These are phyloP conservation scores for Onychomys torridus DNA, from an alignment of 2,797 vertebrate species.

Conservation along the genomic window DNA sequence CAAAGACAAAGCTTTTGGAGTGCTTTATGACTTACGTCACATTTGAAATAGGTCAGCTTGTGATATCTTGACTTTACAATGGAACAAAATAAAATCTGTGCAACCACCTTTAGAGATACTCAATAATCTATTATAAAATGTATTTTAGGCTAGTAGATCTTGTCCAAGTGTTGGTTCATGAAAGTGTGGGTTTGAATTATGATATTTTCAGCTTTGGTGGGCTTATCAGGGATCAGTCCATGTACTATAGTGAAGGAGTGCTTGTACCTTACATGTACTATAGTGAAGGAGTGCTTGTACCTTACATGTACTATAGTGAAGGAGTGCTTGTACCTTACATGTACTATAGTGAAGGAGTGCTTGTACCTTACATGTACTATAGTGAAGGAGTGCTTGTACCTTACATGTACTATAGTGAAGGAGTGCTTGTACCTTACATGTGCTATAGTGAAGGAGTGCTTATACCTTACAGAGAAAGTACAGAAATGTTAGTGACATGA, in stretches of 20 bases:
- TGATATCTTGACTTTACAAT: not conserved
- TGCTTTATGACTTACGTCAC: not conserved
- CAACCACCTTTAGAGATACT: not conserved
- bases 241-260: not conserved
- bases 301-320: not conserved
- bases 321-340: not conserved
- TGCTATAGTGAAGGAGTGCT: not conserved
- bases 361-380: not conserved
- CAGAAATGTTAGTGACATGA: not conserved
- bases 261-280: not conserved
- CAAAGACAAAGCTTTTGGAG: not conserved
- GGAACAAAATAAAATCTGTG: not conserved
- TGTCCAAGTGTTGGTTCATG: not conserved
- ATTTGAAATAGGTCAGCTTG: not conserved
- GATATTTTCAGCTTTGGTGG: not conserved
- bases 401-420: not conserved
- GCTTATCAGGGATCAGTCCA: not conserved
- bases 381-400: not conserved
- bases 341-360: not conserved
- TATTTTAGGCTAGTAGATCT: not conserved
- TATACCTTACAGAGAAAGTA: not conserved
- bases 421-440: not conserved
- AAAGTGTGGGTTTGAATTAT: not conserved
- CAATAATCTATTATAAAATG: not conserved
- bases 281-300: not conserved